Evolutionary conservation across 2,113 vertebrate species (phyloP).

Genomic region (Lipophrys pholis): DNA sequence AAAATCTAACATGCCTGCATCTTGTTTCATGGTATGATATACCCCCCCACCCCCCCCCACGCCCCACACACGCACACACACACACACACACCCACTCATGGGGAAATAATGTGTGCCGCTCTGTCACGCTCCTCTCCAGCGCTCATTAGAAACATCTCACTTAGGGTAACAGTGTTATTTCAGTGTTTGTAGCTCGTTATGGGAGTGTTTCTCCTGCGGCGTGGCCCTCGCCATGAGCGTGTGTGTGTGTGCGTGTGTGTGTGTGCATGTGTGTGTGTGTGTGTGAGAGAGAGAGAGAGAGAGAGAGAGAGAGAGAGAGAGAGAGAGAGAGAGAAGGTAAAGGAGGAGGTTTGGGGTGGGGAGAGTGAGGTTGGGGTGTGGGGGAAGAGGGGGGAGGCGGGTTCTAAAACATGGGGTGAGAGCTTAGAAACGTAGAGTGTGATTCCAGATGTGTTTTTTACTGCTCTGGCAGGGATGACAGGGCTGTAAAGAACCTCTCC

Average conservation of each 20-base stretch:
- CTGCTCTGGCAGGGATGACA: slow-evolving; percentile 80
- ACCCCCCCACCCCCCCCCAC: neutral
- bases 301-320: too few relatives aligned
- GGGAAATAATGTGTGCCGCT: slow-evolving; percentile 20
- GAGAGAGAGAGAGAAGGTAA: slow-evolving; percentile 7
- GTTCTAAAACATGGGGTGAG: slow-evolving; percentile 66
- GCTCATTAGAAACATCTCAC: slow-evolving; percentile 81
- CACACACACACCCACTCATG: too few relatives aligned
- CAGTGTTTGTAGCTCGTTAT: slow-evolving; percentile 80
- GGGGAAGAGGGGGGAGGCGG: slow-evolving; percentile 15
- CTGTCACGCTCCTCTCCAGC: slow-evolving; percentile 58
- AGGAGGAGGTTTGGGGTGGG: slow-evolving; percentile 5
- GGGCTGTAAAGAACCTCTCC: slow-evolving; percentile 77
- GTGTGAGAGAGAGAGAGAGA: neutral
- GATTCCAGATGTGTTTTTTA: slow-evolving; percentile 87
- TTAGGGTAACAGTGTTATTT: slow-evolving; percentile 80
- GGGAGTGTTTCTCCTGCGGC: slow-evolving; percentile 75
- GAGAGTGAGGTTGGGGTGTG: slow-evolving; percentile 6
- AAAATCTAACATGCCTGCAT: slow-evolving; percentile 61
- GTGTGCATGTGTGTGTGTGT: too few relatives aligned
- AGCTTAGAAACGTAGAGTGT: slow-evolving; percentile 68
- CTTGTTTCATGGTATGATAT: slow-evolving; percentile 60
- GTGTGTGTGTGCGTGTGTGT: slow-evolving; percentile 32
- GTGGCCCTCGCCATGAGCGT: slow-evolving; percentile 48
- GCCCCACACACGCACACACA: too few relatives aligned